Evolutionary conservation across 2,797 vertebrate species (phyloP).

Genomic region (Tapirus indicus): DNA sequence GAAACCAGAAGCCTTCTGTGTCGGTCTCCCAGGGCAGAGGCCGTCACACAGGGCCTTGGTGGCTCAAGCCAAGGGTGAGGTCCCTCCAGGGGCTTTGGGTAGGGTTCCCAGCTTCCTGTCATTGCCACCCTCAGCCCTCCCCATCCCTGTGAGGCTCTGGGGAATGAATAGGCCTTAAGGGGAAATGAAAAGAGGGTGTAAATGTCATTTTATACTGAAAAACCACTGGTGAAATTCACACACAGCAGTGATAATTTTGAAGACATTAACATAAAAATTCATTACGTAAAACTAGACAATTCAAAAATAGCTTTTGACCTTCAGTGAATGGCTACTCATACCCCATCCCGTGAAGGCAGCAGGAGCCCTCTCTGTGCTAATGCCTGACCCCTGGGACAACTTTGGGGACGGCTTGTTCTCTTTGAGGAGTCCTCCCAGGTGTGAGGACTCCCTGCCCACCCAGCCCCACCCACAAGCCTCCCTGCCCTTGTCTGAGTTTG

Average conservation of each 20-base stretch:
- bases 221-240: neutral
- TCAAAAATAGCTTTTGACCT: conserved; percentile 42
- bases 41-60: neutral
- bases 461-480: neutral
- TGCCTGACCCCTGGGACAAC: neutral
- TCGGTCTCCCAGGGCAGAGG: neutral
- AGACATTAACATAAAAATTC: conserved; percentile 35
- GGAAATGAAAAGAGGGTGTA: neutral
- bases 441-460: neutral
- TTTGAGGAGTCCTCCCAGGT: neutral
- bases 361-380: neutral
- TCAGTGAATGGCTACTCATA: neutral
- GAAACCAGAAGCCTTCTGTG: conserved; percentile 20
- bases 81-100: neutral
- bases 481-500: neutral
- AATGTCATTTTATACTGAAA: neutral
- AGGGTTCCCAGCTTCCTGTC: neutral
- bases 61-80: neutral
- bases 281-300: neutral
- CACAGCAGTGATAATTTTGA: neutral
- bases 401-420: neutral
- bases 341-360: too few species aligned
- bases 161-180: neutral
- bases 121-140: neutral
- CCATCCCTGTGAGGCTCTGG: neutral